Percentiles rank a stretch among this genome's conserved stretches.
phyloP scores from a whole-genome alignment of 1,140 invertebrate species.

The Sipha flava region DNA sequence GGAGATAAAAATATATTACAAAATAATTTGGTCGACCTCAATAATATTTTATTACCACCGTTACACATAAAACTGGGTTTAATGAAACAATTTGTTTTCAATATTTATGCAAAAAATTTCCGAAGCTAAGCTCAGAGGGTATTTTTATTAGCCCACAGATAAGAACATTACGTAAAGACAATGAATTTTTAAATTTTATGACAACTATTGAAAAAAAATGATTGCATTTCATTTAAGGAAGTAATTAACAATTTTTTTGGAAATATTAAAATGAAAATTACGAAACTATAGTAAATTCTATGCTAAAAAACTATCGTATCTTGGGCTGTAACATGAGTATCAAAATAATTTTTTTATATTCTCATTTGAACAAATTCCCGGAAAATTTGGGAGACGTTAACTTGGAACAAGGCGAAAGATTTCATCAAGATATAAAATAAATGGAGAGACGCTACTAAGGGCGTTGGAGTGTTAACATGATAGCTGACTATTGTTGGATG shows the following conservation, averaged over 20 bases:
- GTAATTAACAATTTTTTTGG: no score
- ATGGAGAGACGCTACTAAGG: slow-evolving; percentile 40
- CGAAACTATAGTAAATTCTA: not conserved
- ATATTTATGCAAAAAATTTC: not conserved
- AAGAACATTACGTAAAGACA: not conserved
- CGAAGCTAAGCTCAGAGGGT: not conserved
- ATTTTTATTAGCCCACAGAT: slow-evolving; percentile 3
- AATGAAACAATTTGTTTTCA: slow-evolving; percentile 29
- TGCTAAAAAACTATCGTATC: slow-evolving; percentile 37
- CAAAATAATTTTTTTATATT: slow-evolving; percentile 43
- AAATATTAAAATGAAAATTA: no score
- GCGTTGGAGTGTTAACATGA: slow-evolving; percentile 38
- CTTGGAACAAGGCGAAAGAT: slow-evolving; percentile 41
- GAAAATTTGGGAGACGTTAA: slow-evolving; percentile 39
- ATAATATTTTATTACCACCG: slow-evolving; percentile 38
- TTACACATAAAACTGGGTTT: slow-evolving; percentile 44
- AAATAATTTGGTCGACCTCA: slow-evolving; percentile 38
- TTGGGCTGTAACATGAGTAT: slow-evolving; percentile 44
- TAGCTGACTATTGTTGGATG: slow-evolving; percentile 40
- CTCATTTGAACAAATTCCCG: slow-evolving; percentile 39
- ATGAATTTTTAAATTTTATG: no score
- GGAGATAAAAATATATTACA: no score
- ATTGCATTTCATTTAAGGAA: no score
- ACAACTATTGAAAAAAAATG: no score
- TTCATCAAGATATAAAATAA: slow-evolving; percentile 40